phyloP scores from a whole-genome alignment of 2,888 invertebrate genomes.

The Andrena minutula region DNA sequence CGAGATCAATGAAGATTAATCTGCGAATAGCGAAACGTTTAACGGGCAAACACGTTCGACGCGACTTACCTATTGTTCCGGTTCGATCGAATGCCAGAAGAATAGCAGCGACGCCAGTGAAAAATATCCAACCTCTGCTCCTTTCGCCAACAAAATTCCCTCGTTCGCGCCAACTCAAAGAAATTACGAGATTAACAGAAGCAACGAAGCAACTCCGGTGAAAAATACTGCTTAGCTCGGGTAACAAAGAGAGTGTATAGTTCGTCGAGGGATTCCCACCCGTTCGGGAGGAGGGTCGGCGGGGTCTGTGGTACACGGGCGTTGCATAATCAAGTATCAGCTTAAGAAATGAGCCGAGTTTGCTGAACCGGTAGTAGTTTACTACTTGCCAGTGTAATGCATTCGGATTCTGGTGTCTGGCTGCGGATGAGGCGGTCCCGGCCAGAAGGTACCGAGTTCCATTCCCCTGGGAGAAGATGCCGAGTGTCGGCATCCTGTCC shows the following conservation, averaged over 20 bases:
- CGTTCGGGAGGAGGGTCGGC: neutral
- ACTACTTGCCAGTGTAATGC: slow-evolving; percentile 58
- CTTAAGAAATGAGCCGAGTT: slow-evolving; percentile 66
- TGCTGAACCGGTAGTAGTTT: slow-evolving; percentile 53
- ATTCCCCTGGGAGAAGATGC: slow-evolving; percentile 33
- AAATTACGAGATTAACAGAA: slow-evolving; percentile 31
- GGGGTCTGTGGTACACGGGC: slow-evolving; percentile 11
- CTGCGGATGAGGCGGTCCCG: slow-evolving; percentile 26
- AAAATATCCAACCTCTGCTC: too few relatives aligned
- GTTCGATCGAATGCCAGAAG: too few relatives aligned
- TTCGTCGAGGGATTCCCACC: slow-evolving; percentile 18
- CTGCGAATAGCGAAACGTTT: slow-evolving; percentile 5
- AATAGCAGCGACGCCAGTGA: too few relatives aligned
- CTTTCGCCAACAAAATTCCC: slow-evolving; percentile 1
- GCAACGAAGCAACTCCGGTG: neutral
- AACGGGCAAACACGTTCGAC: slow-evolving; percentile 31
- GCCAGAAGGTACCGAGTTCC: slow-evolving; percentile 41
- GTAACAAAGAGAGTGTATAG: neutral
- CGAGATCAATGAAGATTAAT: slow-evolving; percentile 27
- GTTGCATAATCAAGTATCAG: slow-evolving; percentile 48
- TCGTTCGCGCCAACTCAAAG: slow-evolving; percentile 16
- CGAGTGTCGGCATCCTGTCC: slow-evolving; percentile 40
- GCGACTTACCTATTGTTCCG: neutral
- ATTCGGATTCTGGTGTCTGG: slow-evolving; percentile 55
- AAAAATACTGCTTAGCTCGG: slow-evolving; percentile 20